A percentile compares a stretch with the other conserved stretches of the same genome.
Conservation (phyloP, 2,888 invertebrate genomes). For the Idaea biselata region DNA sequence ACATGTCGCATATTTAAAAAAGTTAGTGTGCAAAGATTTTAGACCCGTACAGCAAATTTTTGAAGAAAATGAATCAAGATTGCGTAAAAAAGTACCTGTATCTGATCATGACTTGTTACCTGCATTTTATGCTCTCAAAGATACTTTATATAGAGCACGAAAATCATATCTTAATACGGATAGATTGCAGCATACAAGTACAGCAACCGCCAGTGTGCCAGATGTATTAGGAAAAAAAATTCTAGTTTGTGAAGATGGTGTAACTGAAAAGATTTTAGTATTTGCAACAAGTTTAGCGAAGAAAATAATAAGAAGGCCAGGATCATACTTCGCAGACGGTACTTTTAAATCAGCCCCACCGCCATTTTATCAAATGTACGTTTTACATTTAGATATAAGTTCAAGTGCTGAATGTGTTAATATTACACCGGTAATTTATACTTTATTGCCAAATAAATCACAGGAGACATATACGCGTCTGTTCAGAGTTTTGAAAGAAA, state of each 20-base stretch:
- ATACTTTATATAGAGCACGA: background rate
- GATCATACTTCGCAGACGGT: background rate
- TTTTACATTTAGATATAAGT: background rate
- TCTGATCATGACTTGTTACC: background rate
- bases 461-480: background rate
- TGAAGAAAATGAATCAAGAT: background rate
- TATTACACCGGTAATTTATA: conserved; percentile 1
- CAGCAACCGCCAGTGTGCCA: background rate
- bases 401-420: background rate
- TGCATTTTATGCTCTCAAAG: background rate
- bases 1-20: background rate
- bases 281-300: background rate
- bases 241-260: background rate
- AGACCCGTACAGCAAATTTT: background rate
- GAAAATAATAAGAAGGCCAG: background rate
- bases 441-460: conserved; percentile 6
- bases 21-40: background rate
- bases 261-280: background rate
- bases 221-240: background rate
- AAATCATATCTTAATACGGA: background rate
- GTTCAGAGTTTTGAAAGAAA: background rate
- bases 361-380: background rate
- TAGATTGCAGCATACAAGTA: background rate
- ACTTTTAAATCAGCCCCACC: background rate
- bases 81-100: background rate